Evolutionary conservation across 2,888 invertebrate species (phyloP), one percentile per base, ranked within the genome.

Genomic region (Hypomecis punctinalis): DNA sequence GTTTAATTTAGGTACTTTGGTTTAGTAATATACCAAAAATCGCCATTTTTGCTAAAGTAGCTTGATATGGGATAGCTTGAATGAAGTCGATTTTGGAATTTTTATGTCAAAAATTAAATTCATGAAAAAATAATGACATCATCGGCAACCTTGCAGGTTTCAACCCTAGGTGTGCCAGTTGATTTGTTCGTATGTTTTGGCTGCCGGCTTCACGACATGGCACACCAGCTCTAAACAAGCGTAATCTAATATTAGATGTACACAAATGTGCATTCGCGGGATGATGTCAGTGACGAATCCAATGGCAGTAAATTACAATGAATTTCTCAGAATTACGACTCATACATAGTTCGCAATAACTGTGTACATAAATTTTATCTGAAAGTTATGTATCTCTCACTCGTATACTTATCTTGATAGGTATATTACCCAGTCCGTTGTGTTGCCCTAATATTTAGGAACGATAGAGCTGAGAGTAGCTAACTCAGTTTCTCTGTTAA

Each of bases 191-290:
- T 57, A 6, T 40, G 47, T 53, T 56, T 66, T 57, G 36, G 46
- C 63, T 48, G 43, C 66, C 66, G 67, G 77, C 76, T 80, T 75
- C 76, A 79, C 72, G 73, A 78, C 76, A 74, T 79, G 80, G 81
- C 75, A 73, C 78, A 76, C 80, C 77, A 70, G 36, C 37, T 11
- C 45, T 33, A 23, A 54, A 33, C 43, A 43, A 23, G 23, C 48
- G 48, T 45, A 53, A 13, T 74, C 82, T 85, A 86, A 83, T 83
- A 83, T 82, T 86, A 83, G 83, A 78, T 70, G 70, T 70, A 72
- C 78, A 74, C 72, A 73, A 78, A 79, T 79, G 76, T 80, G 77
- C 80, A 81, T 73, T 72, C 74, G 75, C 59, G 67, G 72, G 75
- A 75, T 81, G 81, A 84, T 82, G 84, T 82, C 82, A 82, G 77